A percentile compares a stretch with the other conserved stretches of the same genome.
These are phyloP conservation scores for Aspiorhynchus laticeps DNA, from an alignment of 2,113 vertebrate genomes.

Conservation along the genomic window DNA sequence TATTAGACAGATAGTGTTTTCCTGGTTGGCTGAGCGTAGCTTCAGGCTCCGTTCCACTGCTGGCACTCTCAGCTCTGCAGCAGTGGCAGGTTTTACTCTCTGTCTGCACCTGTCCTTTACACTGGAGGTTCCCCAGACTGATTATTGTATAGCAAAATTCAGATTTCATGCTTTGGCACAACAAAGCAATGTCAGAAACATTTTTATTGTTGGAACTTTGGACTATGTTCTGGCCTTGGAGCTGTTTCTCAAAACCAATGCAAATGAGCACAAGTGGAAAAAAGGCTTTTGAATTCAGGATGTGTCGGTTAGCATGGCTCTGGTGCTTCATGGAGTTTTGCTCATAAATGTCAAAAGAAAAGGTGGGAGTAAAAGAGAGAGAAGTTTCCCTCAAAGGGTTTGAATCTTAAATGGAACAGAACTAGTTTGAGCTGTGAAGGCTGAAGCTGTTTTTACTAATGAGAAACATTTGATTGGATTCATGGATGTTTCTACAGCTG, in stretches of 20 bases:
- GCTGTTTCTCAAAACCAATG: neutral
- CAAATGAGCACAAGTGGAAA: slow-evolving; percentile 16
- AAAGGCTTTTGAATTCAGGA: neutral
- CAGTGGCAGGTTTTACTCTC: slow-evolving; percentile 23
- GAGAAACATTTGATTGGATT: slow-evolving; percentile 29
- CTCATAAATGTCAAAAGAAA: slow-evolving; percentile 19
- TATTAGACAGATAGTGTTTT: slow-evolving; percentile 26
- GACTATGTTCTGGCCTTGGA: slow-evolving; percentile 17
- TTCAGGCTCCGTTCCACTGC: slow-evolving; percentile 8
- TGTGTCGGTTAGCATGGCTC: neutral
- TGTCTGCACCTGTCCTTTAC: slow-evolving; percentile 39
- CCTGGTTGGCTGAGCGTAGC: slow-evolving; percentile 14
- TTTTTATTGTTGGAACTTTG: slow-evolving; percentile 9
- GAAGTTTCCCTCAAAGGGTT: slow-evolving; percentile 26
- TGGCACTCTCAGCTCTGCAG: slow-evolving; percentile 6
- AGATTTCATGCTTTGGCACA: slow-evolving; percentile 9
- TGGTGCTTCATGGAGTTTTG: slow-evolving; percentile 5
- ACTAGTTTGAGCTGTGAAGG: slow-evolving; percentile 1
- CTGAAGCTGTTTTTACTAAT: slow-evolving; percentile 26
- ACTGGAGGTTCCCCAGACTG: neutral
- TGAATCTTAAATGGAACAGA: slow-evolving; percentile 15
- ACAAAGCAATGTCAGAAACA: neutral
- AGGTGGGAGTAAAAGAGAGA: neutral
- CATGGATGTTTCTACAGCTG: slow-evolving; percentile 46
- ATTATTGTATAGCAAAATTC: neutral